Evolutionary conservation across 2,113 vertebrate species (phyloP).

Genomic region (Seriola rivoliana): DNA sequence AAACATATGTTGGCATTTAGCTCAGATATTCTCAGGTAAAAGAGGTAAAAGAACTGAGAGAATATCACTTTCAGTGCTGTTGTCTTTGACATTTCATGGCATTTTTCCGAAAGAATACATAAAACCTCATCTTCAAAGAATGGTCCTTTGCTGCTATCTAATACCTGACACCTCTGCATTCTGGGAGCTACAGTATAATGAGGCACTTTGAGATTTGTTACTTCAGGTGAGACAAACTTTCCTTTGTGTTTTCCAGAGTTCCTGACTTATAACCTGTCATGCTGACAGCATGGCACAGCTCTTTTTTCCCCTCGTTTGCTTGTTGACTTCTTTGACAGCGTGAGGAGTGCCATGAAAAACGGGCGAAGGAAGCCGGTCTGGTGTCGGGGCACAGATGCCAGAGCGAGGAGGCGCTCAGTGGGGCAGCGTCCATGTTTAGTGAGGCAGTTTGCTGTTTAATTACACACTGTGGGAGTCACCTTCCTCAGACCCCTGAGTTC

Average conservation of each 20-base stretch:
- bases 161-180: conserved; percentile 37
- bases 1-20: conserved; percentile 14
- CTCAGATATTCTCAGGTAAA: background rate
- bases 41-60: background rate
- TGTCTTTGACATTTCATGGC: conserved; percentile 48
- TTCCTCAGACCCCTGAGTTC: conserved; percentile 75
- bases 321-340: conserved; percentile 47
- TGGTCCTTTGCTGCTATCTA: conserved; percentile 38
- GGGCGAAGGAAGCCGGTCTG: conserved; percentile 40
- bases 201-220: conserved; percentile 59
- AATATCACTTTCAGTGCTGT: background rate
- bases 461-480: conserved; percentile 86
- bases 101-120: conserved; percentile 52
- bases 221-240: conserved; percentile 54
- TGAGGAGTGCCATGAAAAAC: conserved; percentile 60
- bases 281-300: conserved; percentile 6
- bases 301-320: conserved; percentile 29
- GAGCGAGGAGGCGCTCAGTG: conserved; percentile 66
- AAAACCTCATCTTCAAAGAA: conserved; percentile 51
- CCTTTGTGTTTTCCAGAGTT: conserved; percentile 32
- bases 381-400: conserved; percentile 73
- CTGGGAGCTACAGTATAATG: conserved; percentile 46
- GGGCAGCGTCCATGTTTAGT: conserved; percentile 79
- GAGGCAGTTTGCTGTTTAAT: conserved; percentile 87
- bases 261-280: conserved; percentile 41